These are phyloP conservation scores for Medauroidea extradentata DNA, from an alignment of 1,140 invertebrate species.

Conservation along the genomic window DNA sequence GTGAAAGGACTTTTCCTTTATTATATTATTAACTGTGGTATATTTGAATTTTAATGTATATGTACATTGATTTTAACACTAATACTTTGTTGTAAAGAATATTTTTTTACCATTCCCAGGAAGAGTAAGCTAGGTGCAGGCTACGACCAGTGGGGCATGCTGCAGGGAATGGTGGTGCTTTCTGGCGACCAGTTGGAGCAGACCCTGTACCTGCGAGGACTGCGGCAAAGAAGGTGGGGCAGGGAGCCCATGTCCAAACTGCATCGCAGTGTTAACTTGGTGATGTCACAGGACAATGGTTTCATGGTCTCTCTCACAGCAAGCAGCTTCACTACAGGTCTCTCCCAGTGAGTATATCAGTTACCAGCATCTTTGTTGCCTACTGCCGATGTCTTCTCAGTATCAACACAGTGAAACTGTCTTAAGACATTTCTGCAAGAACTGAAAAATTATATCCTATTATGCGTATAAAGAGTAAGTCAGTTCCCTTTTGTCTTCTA, in stretches of 20 bases:
- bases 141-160: constrained; percentile 51
- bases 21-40: no score
- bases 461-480: no score
- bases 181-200: constrained; percentile 33
- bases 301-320: constrained; percentile 42
- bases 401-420: no score
- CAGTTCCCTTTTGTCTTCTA: no score
- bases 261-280: background rate
- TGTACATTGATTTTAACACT: no score
- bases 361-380: background rate
- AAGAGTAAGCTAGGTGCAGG: constrained; percentile 32
- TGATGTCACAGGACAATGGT: constrained; percentile 40
- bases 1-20: no score
- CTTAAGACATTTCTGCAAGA: no score
- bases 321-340: background rate
- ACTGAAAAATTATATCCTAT: no score
- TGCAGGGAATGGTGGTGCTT: constrained; percentile 40
- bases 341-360: background rate
- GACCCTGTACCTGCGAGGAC: constrained; percentile 46
- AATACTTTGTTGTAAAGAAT: no score
- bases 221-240: constrained; percentile 48
- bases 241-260: constrained; percentile 10
- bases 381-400: background rate
- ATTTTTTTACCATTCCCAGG: no score
- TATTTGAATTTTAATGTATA: no score